phyloP scores from a whole-genome alignment of 2,888 invertebrate genomes.

The Argyresthia goedartella region DNA sequence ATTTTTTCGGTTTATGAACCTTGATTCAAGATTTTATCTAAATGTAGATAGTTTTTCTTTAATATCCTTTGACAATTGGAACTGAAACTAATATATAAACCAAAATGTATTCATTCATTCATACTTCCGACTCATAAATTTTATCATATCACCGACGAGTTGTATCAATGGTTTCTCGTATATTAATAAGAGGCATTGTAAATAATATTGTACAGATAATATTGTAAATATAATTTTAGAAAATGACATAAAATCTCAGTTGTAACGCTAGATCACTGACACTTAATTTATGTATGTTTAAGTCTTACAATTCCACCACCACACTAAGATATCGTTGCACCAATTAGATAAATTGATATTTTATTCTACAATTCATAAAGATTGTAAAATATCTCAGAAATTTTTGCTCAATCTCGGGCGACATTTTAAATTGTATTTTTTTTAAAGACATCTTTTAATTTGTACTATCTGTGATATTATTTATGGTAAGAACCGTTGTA shows the following conservation, averaged over 20 bases:
- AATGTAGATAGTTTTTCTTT: too few relatives aligned
- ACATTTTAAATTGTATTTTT: neutral
- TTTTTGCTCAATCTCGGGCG: slow-evolving; percentile 4
- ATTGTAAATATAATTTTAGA: neutral
- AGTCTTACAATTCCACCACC: too few relatives aligned
- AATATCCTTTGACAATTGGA: too few relatives aligned
- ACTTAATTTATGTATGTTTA: neutral
- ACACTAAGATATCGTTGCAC: too few relatives aligned
- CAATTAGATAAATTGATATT: too few relatives aligned
- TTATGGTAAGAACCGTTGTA: slow-evolving; percentile 64
- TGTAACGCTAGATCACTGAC: slow-evolving; percentile 1
- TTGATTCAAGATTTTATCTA: too few relatives aligned
- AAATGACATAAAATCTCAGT: neutral
- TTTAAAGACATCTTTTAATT: slow-evolving; percentile 29
- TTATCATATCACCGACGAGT: too few relatives aligned
- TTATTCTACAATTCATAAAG: neutral
- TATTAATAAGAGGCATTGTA: neutral
- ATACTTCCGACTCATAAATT: too few relatives aligned
- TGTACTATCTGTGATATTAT: slow-evolving; percentile 70
- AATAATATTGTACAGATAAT: slow-evolving; percentile 1
- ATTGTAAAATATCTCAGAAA: slow-evolving; percentile 10
- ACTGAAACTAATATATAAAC: too few relatives aligned
- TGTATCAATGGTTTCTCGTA: too few relatives aligned
- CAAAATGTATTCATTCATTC: too few relatives aligned
- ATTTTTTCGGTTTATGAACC: too few relatives aligned